Percentiles rank a stretch among this genome's conserved stretches.
Evolutionary conservation across 1,140 invertebrate species (phyloP).

Genomic region (Apis dorsata): DNA sequence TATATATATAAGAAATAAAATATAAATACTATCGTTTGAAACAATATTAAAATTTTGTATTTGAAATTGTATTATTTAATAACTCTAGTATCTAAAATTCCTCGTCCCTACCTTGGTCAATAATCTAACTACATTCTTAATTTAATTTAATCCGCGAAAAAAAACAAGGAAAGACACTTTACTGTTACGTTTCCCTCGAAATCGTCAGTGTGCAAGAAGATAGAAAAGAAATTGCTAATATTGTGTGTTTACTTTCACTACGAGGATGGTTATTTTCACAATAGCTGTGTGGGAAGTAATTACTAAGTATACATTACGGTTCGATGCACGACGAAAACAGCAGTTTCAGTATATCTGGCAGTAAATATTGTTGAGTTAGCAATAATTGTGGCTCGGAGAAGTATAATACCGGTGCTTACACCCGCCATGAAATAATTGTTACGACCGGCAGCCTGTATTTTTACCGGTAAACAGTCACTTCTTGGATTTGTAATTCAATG

Average conservation of each 20-base stretch:
- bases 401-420: slow-evolving; percentile 50
- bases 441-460: slow-evolving; percentile 47
- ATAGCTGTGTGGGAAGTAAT: slow-evolving; percentile 52
- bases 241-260: slow-evolving; percentile 52
- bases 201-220: background rate
- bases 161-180: background rate
- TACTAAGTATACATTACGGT: slow-evolving; percentile 54
- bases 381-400: slow-evolving; percentile 50
- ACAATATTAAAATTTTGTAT: too few species aligned
- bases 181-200: too few species aligned
- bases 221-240: slow-evolving; percentile 46
- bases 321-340: slow-evolving; percentile 52
- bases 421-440: slow-evolving; percentile 55
- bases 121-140: too few species aligned
- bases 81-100: too few species aligned
- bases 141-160: too few species aligned
- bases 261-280: slow-evolving; percentile 53
- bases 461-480: slow-evolving; percentile 15
- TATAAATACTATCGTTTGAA: too few species aligned
- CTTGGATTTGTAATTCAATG: slow-evolving; percentile 31
- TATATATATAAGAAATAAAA: too few species aligned
- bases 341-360: slow-evolving; percentile 48
- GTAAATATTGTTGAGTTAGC: slow-evolving; percentile 58
- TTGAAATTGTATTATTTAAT: too few species aligned
- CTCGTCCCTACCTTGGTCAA: too few species aligned